phyloP scores from a whole-genome alignment of 1,140 invertebrate species.

The Bombus waltoni region DNA sequence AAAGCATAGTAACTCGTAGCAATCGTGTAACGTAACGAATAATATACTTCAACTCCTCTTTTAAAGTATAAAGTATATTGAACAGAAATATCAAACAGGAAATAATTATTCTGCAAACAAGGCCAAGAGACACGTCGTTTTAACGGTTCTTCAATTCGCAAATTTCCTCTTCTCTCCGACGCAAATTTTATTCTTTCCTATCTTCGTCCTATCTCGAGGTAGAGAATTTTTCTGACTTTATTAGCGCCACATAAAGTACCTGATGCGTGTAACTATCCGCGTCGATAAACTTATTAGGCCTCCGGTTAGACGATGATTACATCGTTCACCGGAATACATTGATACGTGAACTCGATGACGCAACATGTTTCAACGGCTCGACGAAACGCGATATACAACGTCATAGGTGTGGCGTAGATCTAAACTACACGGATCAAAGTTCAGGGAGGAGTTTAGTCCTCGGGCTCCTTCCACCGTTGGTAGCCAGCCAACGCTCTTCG shows the following conservation, averaged over 20 bases:
- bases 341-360: slow-evolving; percentile 11
- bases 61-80: too few species aligned
- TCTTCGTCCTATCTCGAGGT: background rate
- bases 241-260: too few species aligned
- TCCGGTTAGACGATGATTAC: slow-evolving; percentile 10
- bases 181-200: background rate
- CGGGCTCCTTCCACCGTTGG: background rate
- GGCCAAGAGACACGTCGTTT: too few species aligned
- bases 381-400: slow-evolving; percentile 5
- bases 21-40: too few species aligned
- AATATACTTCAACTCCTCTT: too few species aligned
- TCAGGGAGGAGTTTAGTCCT: background rate
- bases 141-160: too few species aligned
- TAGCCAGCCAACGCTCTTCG: background rate
- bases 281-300: slow-evolving; percentile 8
- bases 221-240: background rate
- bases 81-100: too few species aligned
- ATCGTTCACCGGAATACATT: slow-evolving; percentile 23
- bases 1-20: too few species aligned
- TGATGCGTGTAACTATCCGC: too few species aligned
- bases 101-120: too few species aligned
- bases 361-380: background rate
- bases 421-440: slow-evolving; percentile 24
- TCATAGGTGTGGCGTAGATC: slow-evolving; percentile 29
- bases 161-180: background rate